A percentile compares a stretch with the other conserved stretches of the same genome.
These are phyloP conservation scores for Pantelozetes paolii DNA, from an alignment of 2,888 invertebrate species.

Conservation along the genomic window DNA sequence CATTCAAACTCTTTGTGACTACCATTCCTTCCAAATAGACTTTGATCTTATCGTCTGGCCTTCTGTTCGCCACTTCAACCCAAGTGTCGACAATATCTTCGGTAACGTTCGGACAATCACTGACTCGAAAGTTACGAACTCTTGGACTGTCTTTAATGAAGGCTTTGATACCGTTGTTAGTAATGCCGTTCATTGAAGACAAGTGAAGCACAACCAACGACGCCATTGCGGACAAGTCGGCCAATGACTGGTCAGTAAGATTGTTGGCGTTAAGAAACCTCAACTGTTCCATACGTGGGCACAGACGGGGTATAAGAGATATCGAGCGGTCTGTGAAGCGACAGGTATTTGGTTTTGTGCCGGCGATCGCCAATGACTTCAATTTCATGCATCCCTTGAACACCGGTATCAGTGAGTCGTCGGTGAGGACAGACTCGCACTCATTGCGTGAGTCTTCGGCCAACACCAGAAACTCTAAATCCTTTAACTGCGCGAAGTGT, in stretches of 20 bases:
- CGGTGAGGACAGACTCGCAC: slow-evolving; percentile 1
- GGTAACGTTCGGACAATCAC: slow-evolving; percentile 4
- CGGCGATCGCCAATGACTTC: slow-evolving; percentile 23
- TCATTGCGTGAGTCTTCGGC: slow-evolving; percentile 35
- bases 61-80: not conserved
- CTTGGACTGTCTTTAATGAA: not conserved
- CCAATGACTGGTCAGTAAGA: not conserved
- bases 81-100: slow-evolving; percentile 13
- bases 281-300: slow-evolving; percentile 18
- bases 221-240: not conserved
- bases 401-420: slow-evolving; percentile 7
- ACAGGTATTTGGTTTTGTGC: slow-evolving; percentile 10
- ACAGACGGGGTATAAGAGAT: not conserved
- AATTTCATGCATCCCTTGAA: not conserved
- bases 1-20: not conserved
- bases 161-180: not conserved
- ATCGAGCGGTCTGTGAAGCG: slow-evolving; percentile 15
- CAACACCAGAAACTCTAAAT: slow-evolving; percentile 21
- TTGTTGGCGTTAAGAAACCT: slow-evolving; percentile 14
- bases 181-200: slow-evolving; percentile 16
- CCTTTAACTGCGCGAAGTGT: not conserved
- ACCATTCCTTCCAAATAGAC: not conserved
- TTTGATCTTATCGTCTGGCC: slow-evolving; percentile 6
- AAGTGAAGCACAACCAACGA: slow-evolving; percentile 9
- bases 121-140: slow-evolving; percentile 16